These are phyloP conservation scores for Ditylenchus weischeri DNA, from an alignment of 2,888 invertebrate genomes.

Conservation along the genomic window DNA sequence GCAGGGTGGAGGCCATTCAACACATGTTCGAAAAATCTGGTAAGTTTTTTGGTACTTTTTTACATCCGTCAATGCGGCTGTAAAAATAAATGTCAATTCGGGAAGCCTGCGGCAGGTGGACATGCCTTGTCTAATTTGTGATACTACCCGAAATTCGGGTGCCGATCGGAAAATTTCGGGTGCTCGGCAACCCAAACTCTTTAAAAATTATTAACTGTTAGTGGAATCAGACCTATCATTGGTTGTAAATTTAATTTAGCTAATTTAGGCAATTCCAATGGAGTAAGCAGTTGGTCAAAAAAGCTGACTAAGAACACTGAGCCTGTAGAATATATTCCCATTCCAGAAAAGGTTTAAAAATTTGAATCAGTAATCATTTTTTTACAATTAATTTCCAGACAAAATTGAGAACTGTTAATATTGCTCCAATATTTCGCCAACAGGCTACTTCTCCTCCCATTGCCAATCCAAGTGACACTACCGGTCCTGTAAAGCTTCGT, in stretches of 20 bases:
- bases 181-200: not conserved
- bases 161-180: not conserved
- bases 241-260: too few relatives aligned
- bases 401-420: conserved; percentile 5
- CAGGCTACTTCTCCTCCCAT: not conserved
- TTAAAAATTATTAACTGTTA: not conserved
- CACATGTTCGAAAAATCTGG: conserved; percentile 50
- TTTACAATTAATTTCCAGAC: not conserved
- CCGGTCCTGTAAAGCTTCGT: not conserved
- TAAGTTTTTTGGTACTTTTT: conserved; percentile 1
- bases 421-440: conserved; percentile 15
- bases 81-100: too few relatives aligned
- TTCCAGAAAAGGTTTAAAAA: not conserved
- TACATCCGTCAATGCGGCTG: too few relatives aligned
- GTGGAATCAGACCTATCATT: too few relatives aligned
- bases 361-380: not conserved
- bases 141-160: too few relatives aligned
- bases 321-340: not conserved
- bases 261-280: conserved; percentile 2
- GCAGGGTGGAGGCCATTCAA: conserved; percentile 55
- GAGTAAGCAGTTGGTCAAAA: conserved; percentile 13
- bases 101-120: too few relatives aligned
- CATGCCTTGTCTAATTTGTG: too few relatives aligned
- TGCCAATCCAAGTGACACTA: not conserved
- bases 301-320: conserved; percentile 12